These are phyloP conservation scores for Drosophila peninsularis DNA, from an alignment of 2,888 invertebrate species.

Conservation along the genomic window DNA sequence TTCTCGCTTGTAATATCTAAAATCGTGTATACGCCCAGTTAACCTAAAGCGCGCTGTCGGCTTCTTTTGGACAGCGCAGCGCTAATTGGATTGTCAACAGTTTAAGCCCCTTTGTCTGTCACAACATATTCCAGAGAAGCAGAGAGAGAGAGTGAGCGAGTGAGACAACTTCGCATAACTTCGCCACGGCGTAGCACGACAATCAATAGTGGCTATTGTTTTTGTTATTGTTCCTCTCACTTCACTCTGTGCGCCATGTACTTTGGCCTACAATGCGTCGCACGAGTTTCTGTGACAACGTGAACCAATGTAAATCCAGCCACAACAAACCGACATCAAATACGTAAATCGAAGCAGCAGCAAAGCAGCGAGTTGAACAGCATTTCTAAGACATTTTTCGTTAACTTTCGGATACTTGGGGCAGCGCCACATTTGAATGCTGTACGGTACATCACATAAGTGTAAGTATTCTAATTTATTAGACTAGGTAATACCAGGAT, in stretches of 20 bases:
- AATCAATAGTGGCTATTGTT: constrained; percentile 68
- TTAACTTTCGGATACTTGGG: constrained; percentile 41
- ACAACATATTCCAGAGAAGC: constrained; percentile 45
- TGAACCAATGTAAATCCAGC: constrained; percentile 27
- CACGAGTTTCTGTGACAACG: constrained; percentile 72
- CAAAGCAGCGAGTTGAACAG: constrained; percentile 25
- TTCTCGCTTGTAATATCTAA: constrained; percentile 10
- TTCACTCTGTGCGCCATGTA: constrained; percentile 29
- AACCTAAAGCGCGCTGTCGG: constrained; percentile 18
- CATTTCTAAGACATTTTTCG: constrained; percentile 38
- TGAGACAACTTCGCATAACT: constrained; percentile 68
- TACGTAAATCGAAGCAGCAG: constrained; percentile 16
- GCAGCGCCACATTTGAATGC: constrained; percentile 49
- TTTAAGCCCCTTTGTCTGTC: constrained; percentile 48
- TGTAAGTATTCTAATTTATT: constrained; percentile 52
- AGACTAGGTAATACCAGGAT: background rate
- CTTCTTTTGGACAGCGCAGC: constrained; percentile 34
- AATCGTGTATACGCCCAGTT: constrained; percentile 40
- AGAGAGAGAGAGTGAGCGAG: background rate
- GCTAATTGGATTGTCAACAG: constrained; percentile 78
- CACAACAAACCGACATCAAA: constrained; percentile 42
- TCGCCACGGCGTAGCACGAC: constrained; percentile 46
- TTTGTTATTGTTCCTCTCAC: constrained; percentile 51
- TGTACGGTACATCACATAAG: constrained; percentile 66
- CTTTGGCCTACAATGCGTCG: constrained; percentile 18